Conservation (phyloP, 2,797 vertebrate species). For the Enteromius fasciolatus region DNA sequence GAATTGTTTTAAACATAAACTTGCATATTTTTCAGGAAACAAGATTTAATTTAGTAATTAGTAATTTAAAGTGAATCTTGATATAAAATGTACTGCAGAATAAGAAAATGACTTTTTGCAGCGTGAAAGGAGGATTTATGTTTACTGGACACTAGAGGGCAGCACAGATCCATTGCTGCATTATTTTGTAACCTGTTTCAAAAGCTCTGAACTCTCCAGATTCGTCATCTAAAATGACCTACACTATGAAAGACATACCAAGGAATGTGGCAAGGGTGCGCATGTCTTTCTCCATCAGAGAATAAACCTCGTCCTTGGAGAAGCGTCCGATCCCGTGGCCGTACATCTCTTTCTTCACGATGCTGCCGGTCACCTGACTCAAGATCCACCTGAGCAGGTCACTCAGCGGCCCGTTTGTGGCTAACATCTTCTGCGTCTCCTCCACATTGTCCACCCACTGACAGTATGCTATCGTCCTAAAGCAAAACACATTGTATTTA, state of each 20-base stretch:
- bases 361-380: constrained; percentile 93
- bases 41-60: not conserved
- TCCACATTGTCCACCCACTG: constrained; percentile 98
- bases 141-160: constrained; percentile 35
- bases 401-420: constrained; percentile 90
- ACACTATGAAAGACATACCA: constrained; percentile 68
- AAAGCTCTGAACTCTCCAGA: not conserved
- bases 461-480: constrained; percentile 96
- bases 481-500: constrained; percentile 16
- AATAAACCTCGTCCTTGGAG: constrained; percentile 92
- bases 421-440: constrained; percentile 95
- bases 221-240: not conserved
- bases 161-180: constrained; percentile 22
- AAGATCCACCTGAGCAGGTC: constrained; percentile 95
- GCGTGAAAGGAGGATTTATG: not conserved
- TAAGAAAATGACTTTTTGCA: not conserved
- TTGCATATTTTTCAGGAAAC: not conserved
- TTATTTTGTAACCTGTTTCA: constrained; percentile 37
- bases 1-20: not conserved
- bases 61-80: no score
- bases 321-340: constrained; percentile 98
- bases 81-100: not conserved
- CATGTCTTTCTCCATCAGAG: constrained; percentile 98
- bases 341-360: constrained; percentile 95
- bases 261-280: constrained; percentile 89